phyloP scores from a whole-genome alignment of 2,797 vertebrate genomes.

The Onychomys leucogaster region DNA sequence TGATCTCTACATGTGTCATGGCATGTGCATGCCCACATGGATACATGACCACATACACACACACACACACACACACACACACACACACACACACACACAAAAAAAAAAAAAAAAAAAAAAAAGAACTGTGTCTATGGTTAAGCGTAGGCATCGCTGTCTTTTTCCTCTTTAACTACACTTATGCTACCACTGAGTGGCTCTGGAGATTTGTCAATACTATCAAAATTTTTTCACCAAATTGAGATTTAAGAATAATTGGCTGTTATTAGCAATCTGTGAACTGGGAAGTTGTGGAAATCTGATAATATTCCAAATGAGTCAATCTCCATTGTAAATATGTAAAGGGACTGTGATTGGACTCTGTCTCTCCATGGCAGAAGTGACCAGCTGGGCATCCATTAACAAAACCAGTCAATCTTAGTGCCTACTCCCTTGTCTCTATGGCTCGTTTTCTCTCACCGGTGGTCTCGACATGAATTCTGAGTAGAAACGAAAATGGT shows the following conservation, averaged over 20 bases:
- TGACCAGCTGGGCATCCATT: background rate
- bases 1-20: background rate
- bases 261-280: background rate
- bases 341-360: background rate
- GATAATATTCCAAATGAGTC: too few relatives aligned
- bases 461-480: background rate
- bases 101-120: too few relatives aligned
- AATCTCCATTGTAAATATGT: background rate
- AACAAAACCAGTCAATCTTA: background rate
- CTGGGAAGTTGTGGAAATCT: too few relatives aligned
- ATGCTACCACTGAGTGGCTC: background rate
- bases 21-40: too few relatives aligned
- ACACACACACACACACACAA: rapidly evolving
- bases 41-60: too few relatives aligned
- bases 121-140: background rate
- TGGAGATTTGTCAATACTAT: background rate
- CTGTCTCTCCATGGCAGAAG: background rate
- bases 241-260: background rate
- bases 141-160: background rate
- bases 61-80: background rate
- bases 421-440: background rate
- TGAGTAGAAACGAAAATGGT: background rate
- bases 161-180: background rate
- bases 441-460: background rate
- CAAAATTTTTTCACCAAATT: background rate